Conservation (phyloP, 2,113 vertebrate genomes). For the Triplophysa tibetana region DNA sequence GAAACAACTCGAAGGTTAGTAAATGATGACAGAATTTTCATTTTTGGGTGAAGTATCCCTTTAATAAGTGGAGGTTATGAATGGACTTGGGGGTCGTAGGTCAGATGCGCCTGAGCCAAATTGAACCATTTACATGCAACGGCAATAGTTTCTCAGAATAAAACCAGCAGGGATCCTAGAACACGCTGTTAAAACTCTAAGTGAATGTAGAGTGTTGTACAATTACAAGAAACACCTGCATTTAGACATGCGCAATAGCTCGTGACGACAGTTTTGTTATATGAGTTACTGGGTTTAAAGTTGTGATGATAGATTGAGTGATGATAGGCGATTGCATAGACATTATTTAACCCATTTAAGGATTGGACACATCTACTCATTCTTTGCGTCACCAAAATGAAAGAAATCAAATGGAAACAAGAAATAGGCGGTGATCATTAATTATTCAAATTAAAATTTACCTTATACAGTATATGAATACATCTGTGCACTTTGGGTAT, state of each 20-base stretch:
- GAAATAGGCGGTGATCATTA: no score
- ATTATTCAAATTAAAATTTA: no score
- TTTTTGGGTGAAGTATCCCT: no score
- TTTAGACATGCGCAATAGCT: background rate
- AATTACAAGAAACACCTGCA: background rate
- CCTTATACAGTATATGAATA: no score
- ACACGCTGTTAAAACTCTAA: background rate
- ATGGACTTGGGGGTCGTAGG: background rate
- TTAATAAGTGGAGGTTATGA: constrained; percentile 38
- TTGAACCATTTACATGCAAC: constrained; percentile 34
- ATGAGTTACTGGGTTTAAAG: background rate
- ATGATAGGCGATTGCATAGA: background rate
- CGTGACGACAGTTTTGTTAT: background rate
- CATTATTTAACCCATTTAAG: no score
- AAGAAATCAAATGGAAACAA: no score
- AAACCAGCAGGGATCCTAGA: constrained; percentile 11
- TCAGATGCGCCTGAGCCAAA: constrained; percentile 20
- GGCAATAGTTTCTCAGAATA: constrained; percentile 16
- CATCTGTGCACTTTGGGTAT: no score
- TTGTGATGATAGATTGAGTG: background rate
- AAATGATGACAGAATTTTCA: no score
- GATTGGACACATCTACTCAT: background rate
- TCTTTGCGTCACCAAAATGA: no score
- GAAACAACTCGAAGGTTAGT: no score
- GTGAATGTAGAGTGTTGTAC: background rate